Evolutionary conservation across 2,888 invertebrate genomes (phyloP).

Genomic region (Scaptomyza flava): DNA sequence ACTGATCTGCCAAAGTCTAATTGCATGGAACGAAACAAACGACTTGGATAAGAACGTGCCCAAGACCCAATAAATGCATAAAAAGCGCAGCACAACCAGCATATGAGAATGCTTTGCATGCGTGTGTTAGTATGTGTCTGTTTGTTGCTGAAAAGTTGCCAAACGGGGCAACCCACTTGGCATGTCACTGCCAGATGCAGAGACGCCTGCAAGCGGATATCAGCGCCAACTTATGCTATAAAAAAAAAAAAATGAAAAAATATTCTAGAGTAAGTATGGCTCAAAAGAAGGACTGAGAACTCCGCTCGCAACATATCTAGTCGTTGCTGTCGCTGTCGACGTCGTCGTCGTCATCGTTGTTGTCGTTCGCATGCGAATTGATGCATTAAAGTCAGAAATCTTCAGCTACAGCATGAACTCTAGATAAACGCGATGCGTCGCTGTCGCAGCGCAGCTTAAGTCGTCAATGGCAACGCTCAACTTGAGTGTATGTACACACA

Average conservation of each 20-base stretch:
- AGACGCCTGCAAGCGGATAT: slow-evolving; percentile 54
- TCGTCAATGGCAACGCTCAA: slow-evolving; percentile 76
- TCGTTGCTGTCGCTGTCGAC: slow-evolving; percentile 20
- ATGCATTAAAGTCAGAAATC: slow-evolving; percentile 80
- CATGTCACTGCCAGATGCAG: slow-evolving; percentile 61
- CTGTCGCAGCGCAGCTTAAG: slow-evolving; percentile 55
- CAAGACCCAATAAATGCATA: slow-evolving; percentile 25
- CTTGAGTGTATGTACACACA: slow-evolving; percentile 58
- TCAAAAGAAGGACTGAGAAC: slow-evolving; percentile 23
- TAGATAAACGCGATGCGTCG: slow-evolving; percentile 55
- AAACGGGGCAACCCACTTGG: slow-evolving; percentile 65
- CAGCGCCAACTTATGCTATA: slow-evolving; percentile 54
- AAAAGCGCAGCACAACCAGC: slow-evolving; percentile 44
- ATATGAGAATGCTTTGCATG: slow-evolving; percentile 57
- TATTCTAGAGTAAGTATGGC: slow-evolving; percentile 43
- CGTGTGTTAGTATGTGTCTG: slow-evolving; percentile 17
- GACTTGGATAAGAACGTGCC: slow-evolving; percentile 65
- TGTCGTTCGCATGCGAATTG: slow-evolving; percentile 68
- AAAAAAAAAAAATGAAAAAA: slow-evolving; percentile 14
- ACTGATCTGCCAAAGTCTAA: slow-evolving; percentile 78
- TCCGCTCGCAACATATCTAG: slow-evolving; percentile 63
- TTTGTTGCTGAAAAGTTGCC: slow-evolving; percentile 43
- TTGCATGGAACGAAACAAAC: slow-evolving; percentile 80
- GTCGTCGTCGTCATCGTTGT: slow-evolving; percentile 13
- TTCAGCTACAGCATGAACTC: slow-evolving; percentile 73